These are phyloP conservation scores for Ifrita kowaldi DNA, from an alignment of 2,113 vertebrate species.

Conservation along the genomic window DNA sequence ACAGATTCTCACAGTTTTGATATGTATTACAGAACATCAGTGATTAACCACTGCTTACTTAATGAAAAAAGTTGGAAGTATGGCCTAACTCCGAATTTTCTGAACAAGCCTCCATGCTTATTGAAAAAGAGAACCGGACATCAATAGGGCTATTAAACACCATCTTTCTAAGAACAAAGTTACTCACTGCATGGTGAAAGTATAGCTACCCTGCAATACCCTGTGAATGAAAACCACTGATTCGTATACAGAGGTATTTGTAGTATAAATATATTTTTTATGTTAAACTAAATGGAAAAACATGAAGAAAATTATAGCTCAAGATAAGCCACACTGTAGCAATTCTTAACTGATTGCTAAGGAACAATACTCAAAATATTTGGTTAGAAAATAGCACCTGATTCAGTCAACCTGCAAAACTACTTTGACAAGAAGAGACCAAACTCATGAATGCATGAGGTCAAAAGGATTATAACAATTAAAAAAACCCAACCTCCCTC, in stretches of 20 bases:
- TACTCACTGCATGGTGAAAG: neutral
- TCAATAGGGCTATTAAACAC: neutral
- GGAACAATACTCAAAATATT: neutral
- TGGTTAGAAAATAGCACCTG: constrained; percentile 19
- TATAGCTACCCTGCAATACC: neutral
- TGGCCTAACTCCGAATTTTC: neutral
- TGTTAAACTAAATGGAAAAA: neutral
- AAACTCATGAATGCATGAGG: constrained; percentile 32
- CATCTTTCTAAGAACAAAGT: neutral
- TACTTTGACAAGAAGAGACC: constrained; percentile 33
- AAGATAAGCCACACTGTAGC: neutral
- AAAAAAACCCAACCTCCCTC: neutral
- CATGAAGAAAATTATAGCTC: neutral
- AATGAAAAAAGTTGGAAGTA: neutral
- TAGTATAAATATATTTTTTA: neutral
- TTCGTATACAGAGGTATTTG: neutral
- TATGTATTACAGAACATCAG: neutral
- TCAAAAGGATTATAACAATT: constrained; percentile 51
- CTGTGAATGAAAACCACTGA: neutral
- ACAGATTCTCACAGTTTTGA: neutral
- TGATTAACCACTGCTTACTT: neutral
- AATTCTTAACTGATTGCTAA: neutral
- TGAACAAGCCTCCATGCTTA: neutral
- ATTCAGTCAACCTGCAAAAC: constrained; percentile 50
- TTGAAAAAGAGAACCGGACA: neutral